Evolutionary conservation across 2,113 vertebrate genomes (phyloP).

Genomic region (Rallus limicola): DNA sequence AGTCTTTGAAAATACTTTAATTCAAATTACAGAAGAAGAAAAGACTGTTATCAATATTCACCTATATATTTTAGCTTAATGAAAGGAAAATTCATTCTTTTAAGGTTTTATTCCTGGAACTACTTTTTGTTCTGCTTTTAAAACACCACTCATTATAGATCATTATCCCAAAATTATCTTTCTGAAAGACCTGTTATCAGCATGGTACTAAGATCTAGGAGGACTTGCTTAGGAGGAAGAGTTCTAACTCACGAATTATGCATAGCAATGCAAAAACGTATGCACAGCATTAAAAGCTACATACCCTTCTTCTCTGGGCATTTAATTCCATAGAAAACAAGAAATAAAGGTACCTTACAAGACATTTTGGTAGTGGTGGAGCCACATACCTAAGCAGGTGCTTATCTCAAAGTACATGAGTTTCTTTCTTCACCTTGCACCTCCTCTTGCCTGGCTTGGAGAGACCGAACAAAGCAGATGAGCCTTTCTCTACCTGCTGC

Average conservation of each 20-base stretch:
- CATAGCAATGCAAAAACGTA: not conserved
- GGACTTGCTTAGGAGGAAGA: not conserved
- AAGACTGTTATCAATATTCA: not conserved
- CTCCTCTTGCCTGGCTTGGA: not conserved
- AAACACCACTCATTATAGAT: not conserved
- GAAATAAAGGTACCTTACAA: not conserved
- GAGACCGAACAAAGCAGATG: not conserved
- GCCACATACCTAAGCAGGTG: not conserved
- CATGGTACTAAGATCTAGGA: conserved; percentile 3
- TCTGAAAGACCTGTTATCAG: conserved; percentile 9
- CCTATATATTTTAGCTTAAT: not conserved
- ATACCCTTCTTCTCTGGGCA: not conserved
- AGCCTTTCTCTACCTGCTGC: not conserved
- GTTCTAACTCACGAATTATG: conserved; percentile 15
- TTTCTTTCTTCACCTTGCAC: not conserved
- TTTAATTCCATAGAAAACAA: not conserved
- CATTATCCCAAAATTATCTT: conserved; percentile 26
- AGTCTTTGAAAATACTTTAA: not conserved
- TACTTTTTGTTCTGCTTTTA: conserved; percentile 45
- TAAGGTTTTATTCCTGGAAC: conserved; percentile 12
- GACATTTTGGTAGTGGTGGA: not conserved
- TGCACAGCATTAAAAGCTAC: not conserved
- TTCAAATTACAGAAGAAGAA: not conserved
- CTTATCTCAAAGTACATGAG: not conserved
- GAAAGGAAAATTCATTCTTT: not conserved